A percentile compares a stretch with the other conserved stretches of the same genome.
phyloP scores from a whole-genome alignment of 2,888 invertebrate species.

The Ptychoptera contaminata region DNA sequence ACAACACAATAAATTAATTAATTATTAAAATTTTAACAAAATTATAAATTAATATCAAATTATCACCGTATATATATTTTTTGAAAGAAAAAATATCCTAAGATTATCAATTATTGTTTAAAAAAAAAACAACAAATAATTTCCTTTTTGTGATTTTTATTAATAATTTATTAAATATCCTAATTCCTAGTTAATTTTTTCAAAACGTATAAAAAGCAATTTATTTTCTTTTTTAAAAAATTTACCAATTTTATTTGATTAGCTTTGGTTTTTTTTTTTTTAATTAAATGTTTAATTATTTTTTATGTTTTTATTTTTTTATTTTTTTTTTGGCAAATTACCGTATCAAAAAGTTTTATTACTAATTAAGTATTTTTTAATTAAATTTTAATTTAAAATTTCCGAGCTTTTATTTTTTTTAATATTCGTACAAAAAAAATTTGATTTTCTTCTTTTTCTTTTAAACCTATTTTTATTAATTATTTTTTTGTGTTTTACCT shows the following conservation, averaged over 20 bases:
- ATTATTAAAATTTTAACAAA: too few species aligned
- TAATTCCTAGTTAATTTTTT: neutral
- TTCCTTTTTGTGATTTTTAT: neutral
- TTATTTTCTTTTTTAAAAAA: neutral
- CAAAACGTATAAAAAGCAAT: neutral
- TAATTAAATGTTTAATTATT: neutral
- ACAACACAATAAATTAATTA: too few species aligned
- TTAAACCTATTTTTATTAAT: neutral
- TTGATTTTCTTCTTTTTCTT: neutral
- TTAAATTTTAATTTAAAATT: neutral
- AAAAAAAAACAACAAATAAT: neutral
- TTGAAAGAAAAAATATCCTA: neutral
- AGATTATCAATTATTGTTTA: neutral
- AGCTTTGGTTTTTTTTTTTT: neutral
- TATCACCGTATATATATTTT: too few species aligned
- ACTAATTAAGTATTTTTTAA: neutral
- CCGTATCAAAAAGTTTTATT: neutral
- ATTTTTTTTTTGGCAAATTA: neutral
- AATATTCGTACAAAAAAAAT: too few species aligned
- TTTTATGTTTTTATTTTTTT: neutral
- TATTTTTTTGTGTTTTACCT: neutral
- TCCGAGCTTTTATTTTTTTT: neutral
- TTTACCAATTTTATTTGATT: neutral
- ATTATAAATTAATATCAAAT: too few species aligned
- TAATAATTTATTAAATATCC: neutral